Evolutionary conservation across 2,797 vertebrate genomes (phyloP).

Genomic region (Malacoraja senta): DNA sequence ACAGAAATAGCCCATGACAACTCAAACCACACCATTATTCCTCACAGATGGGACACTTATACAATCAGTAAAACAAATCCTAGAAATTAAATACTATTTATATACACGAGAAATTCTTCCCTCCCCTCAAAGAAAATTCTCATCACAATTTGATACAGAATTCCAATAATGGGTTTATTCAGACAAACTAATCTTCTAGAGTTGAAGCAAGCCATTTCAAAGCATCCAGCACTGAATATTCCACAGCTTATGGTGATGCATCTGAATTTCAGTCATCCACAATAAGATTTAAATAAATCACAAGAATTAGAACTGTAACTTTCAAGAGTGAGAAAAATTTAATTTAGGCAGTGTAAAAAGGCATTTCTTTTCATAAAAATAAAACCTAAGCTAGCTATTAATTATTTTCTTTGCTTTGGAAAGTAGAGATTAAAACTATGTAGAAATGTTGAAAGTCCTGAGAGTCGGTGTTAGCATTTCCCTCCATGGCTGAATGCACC

Average conservation of each 20-base stretch:
- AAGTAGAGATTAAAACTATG: too few species aligned
- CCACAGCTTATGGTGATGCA: not conserved
- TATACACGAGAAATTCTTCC: not conserved
- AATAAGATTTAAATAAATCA: too few species aligned
- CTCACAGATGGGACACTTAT: not conserved
- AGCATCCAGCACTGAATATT: not conserved
- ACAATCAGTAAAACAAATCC: not conserved
- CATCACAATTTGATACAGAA: not conserved
- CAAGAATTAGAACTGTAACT: too few species aligned
- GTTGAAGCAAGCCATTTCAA: not conserved
- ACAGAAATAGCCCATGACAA: not conserved
- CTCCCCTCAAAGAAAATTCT: not conserved
- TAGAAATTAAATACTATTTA: not conserved
- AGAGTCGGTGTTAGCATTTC: not conserved
- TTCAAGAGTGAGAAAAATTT: not conserved
- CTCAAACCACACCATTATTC: not conserved
- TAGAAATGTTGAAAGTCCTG: not conserved
- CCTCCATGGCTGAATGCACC: not conserved
- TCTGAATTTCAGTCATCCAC: too few species aligned
- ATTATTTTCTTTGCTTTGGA: constrained; percentile 7
- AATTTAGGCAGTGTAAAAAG: not conserved
- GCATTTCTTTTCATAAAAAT: not conserved
- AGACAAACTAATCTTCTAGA: not conserved
- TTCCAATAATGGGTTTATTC: not conserved
- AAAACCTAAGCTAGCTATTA: not conserved